phyloP scores from a whole-genome alignment of 2,113 vertebrate genomes.

The Meleagris gallopavo region DNA sequence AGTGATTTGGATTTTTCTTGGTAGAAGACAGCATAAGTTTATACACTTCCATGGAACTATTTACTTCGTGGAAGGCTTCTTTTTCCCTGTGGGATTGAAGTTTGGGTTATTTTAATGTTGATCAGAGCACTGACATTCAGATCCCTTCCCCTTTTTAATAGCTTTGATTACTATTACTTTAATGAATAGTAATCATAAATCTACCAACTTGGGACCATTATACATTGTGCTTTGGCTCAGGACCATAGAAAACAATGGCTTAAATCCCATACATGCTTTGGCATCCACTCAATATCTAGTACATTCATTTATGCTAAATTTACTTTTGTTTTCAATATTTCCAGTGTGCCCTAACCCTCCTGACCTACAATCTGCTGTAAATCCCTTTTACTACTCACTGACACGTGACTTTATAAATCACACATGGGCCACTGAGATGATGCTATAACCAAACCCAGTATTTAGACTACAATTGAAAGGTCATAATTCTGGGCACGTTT shows the following conservation, averaged over 20 bases:
- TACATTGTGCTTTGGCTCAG: slow-evolving; percentile 60
- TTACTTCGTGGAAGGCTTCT: neutral
- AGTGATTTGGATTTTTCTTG: neutral
- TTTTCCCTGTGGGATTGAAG: neutral
- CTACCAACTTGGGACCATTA: slow-evolving; percentile 49
- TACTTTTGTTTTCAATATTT: slow-evolving; percentile 56
- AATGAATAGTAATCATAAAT: slow-evolving; percentile 55
- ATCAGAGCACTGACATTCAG: slow-evolving; percentile 18
- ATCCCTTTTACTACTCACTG: slow-evolving; percentile 58
- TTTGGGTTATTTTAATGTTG: slow-evolving; percentile 12
- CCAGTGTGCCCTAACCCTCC: slow-evolving; percentile 22
- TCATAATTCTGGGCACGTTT: neutral
- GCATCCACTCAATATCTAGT: slow-evolving; percentile 14
- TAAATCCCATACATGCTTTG: slow-evolving; percentile 66
- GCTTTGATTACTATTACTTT: slow-evolving; percentile 32
- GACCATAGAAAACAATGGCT: slow-evolving; percentile 71
- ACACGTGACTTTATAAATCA: slow-evolving; percentile 8
- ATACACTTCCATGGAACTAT: no score
- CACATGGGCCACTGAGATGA: neutral
- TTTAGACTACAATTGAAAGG: neutral
- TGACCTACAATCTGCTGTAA: slow-evolving; percentile 60
- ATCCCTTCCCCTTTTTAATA: neutral
- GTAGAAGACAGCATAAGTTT: neutral
- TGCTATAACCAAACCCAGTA: neutral
- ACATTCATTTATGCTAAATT: slow-evolving; percentile 57